phyloP scores from a whole-genome alignment of 1,140 invertebrate species.

The Aplysia californica region DNA sequence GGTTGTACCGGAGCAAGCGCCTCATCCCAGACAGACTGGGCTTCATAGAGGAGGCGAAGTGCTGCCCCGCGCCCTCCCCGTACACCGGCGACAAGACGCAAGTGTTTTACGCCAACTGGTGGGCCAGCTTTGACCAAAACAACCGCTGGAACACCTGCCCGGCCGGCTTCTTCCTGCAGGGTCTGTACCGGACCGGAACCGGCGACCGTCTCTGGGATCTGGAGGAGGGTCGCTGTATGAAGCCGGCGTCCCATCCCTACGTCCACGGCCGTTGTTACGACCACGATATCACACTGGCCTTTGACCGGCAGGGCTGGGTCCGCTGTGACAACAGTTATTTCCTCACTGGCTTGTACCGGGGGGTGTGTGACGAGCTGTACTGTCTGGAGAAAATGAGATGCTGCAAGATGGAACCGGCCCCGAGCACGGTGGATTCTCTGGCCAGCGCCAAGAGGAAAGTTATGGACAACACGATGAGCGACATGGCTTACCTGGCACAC shows the following conservation, averaged over 20 bases:
- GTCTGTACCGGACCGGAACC: not conserved
- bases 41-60: too few species aligned
- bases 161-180: not conserved
- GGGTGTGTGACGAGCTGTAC: not conserved
- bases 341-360: not conserved
- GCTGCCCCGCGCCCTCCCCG: too few species aligned
- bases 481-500: not conserved
- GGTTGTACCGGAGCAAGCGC: too few species aligned
- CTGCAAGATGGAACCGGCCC: not conserved
- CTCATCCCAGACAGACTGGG: too few species aligned
- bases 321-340: too few species aligned
- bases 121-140: not conserved
- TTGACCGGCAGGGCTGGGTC: too few species aligned
- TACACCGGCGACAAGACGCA: too few species aligned
- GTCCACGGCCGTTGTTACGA: not conserved
- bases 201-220: not conserved
- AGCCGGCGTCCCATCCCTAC: not conserved
- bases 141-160: not conserved
- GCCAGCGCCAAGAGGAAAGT: not conserved
- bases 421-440: not conserved
- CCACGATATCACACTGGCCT: too few species aligned
- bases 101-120: not conserved
- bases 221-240: not conserved
- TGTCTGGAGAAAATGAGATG: not conserved
- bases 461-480: not conserved